Base-by-base conservation (phyloP, 2,888 invertebrate species). In the Spilarctia lutea region DNA sequence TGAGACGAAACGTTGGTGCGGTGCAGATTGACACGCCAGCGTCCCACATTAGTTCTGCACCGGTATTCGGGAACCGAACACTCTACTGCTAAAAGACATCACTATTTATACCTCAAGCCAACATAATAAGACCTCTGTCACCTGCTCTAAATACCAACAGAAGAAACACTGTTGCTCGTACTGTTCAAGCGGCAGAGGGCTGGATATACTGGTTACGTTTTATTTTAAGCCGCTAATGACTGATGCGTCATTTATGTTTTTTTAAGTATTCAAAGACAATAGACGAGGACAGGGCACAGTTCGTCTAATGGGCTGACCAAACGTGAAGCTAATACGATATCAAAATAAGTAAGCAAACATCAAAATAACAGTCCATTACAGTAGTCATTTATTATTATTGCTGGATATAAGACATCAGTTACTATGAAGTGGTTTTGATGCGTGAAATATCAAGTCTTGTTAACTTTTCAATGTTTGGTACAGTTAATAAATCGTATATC, bases 1-100 rank as follows among this genome's bases (percentile, higher is more conserved):
- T 83, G 75, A 83, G 77, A 79, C 79, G 80, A 76, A 85, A 83
- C 83, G 78, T 63, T 63, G 65, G 67, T 76, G 79, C 76, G 86
- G 82, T 85, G 90, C 83, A 84, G 94, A 94, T 91, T 92, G 94
- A 94, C 92, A 90, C 82, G 88, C 84, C 88, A 87, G 83, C 91
- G 94, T 83, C 89, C 93, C 91, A 93, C 92, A 92, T 93, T 91
- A 90, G 88, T 89, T 88, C 85, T 88, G 90, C 91, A 91, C 90
- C 88, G 93, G 94, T 89, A 94, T 94, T 93, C 93, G 91, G 93
- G 93, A 93, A 92, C 93, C 91, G 86, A 91, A 91, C 88, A 88
- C 86, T 85, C 86, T 85, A 78, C 87, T 87, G 93, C 87, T 92
- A 94, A 93, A 91, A 92, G 94, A 94, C 94, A 91, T 86, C 89